A percentile compares a stretch with the other conserved stretches of the same genome.
These are phyloP conservation scores for Prinia subflava DNA, from an alignment of 2,113 vertebrate species.

Conservation along the genomic window DNA sequence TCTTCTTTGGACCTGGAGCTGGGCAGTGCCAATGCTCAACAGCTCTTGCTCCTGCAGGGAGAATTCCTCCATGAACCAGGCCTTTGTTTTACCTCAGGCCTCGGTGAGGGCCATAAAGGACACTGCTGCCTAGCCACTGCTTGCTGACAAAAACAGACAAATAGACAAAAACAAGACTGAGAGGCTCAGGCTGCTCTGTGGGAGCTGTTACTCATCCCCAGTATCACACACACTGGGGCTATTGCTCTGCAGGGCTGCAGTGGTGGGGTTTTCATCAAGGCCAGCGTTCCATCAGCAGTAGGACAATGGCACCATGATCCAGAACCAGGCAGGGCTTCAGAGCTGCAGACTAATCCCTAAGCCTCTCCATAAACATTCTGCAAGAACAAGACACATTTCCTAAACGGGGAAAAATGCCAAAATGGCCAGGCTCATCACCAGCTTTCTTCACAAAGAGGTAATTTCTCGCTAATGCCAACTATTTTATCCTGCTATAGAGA, in stretches of 20 bases:
- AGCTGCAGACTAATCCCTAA: not conserved
- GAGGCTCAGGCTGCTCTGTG: not conserved
- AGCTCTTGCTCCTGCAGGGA: not conserved
- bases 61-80: not conserved
- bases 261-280: not conserved
- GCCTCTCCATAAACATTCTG: not conserved
- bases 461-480: not conserved
- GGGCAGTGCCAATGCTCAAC: not conserved
- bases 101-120: not conserved
- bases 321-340: not conserved
- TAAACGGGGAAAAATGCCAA: not conserved
- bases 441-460: not conserved
- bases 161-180: not conserved
- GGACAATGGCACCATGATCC: not conserved
- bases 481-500: not conserved
- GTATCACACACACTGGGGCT: too few species aligned
- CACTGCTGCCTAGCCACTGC: not conserved
- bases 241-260: rapidly evolving
- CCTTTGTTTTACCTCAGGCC: not conserved
- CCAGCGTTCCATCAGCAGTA: not conserved
- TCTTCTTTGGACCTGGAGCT: not conserved
- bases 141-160: too few species aligned
- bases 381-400: not conserved
- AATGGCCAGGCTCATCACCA: not conserved
- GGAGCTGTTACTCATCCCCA: not conserved